A percentile compares a stretch with the other conserved stretches of the same genome.
Conservation (phyloP, 2,888 invertebrate genomes). For the Mythimna loreyi region DNA sequence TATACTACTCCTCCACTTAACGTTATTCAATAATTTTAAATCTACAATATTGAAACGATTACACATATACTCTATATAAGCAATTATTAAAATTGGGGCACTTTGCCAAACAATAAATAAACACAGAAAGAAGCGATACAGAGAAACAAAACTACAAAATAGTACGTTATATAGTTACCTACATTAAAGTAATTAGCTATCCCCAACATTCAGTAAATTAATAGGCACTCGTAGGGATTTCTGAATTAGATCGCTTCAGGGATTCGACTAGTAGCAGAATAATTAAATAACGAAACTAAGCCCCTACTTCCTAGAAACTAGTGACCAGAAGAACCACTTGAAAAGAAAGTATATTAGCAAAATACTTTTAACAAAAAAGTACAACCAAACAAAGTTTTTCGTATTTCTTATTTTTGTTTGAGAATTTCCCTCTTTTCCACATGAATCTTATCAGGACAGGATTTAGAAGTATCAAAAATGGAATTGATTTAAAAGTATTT, state of each 20-base stretch:
- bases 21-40: background rate
- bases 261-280: constrained; percentile 56
- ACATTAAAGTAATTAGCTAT: constrained; percentile 58
- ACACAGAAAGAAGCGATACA: background rate
- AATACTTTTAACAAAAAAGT: background rate
- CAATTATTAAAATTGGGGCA: background rate
- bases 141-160: constrained; percentile 30
- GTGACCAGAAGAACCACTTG: constrained; percentile 20
- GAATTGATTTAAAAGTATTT: no score
- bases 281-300: constrained; percentile 60
- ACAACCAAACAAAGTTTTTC: no score
- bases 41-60: background rate
- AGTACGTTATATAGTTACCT: constrained; percentile 36
- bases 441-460: no score
- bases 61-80: no score
- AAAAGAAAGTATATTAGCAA: background rate
- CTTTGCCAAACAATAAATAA: background rate
- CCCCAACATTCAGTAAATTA: constrained; percentile 54
- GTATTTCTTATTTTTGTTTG: no score
- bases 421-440: no score
- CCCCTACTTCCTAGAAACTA: background rate
- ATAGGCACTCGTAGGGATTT: constrained; percentile 58
- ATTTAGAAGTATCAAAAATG: no score
- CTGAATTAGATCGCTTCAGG: constrained; percentile 55
- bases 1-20: background rate